Evolutionary conservation across 2,113 vertebrate species (phyloP), one percentile per base, ranked within the genome.

Genomic region (Catharus fuscescens): DNA sequence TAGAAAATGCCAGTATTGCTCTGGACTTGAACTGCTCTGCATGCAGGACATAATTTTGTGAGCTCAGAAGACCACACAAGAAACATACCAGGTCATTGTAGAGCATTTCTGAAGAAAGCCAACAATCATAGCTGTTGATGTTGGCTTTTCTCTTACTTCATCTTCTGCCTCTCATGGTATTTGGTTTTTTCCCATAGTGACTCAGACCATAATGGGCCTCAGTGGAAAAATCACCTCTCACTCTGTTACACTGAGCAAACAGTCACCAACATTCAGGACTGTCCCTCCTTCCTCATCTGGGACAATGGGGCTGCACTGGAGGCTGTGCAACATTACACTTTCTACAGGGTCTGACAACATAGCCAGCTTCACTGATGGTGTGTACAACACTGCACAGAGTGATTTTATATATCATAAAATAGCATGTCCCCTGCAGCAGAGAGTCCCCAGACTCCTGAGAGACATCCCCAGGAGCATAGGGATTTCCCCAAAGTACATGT

Each of bases 281-380:
- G 29, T 40, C 10, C 32, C 24, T 66, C 18, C 11, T 71, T 92
- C 12, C 24, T 57, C 18, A 6, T 18, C 20, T 29, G 28, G 54
- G n/a, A 44, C 32, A 28, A 0, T 1, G 18, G 18, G 14, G 11
- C 17, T 50, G 13, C 29, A 5, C 21, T 47, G 56, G 64, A 60
- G 26, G 18, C 28, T 53, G 18, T 47, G 25, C 36, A 81, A 25
- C 23, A 36, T 45, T 29, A 19, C 42, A 18, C 34, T 72, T 76
- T 50, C 13, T 76, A 38, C 28, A 59, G 72, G 20, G 7, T 60
- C 36, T 69, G 48, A 44, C 23, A 36, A 6, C 6, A 7, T 3
- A 65, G 53, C 7, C 31, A 66, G 0, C 40, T n/a, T 80, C 44
- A 57, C 4, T 15, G 24, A 23, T 21, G 28, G 13, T 32, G 10